A percentile compares a stretch with the other conserved stretches of the same genome.
Evolutionary conservation across 2,888 invertebrate species (phyloP).

Genomic region (Sclerodermus sp.): DNA sequence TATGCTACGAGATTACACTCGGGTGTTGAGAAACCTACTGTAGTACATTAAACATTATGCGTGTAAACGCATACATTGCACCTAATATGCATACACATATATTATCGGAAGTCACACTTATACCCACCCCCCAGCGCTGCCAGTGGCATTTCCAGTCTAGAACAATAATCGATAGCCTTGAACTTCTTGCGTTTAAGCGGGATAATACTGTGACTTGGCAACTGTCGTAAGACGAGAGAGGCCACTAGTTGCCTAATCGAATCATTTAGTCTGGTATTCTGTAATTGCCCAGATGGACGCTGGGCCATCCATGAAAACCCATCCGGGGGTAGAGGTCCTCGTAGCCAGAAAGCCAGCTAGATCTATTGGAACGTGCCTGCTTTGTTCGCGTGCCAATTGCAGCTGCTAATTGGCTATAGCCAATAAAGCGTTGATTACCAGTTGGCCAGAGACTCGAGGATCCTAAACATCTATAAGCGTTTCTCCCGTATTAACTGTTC

Average conservation of each 20-base stretch:
- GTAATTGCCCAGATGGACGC: constrained; percentile 4
- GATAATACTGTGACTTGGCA: neutral
- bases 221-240: neutral
- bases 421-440: constrained; percentile 52
- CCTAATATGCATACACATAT: too few species aligned
- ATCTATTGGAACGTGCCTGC: constrained; percentile 35
- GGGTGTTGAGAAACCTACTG: too few species aligned
- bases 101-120: too few species aligned
- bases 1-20: too few species aligned
- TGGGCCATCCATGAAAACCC: too few species aligned
- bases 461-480: constrained; percentile 2
- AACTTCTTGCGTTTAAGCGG: neutral
- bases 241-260: constrained; percentile 25
- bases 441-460: constrained; percentile 32
- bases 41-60: too few species aligned
- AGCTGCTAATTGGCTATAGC: constrained; percentile 50
- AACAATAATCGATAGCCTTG: too few species aligned
- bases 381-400: constrained; percentile 48
- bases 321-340: too few species aligned
- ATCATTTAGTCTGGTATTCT: constrained; percentile 40
- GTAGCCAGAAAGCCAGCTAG: constrained; percentile 7
- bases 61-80: too few species aligned
- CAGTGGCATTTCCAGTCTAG: too few species aligned
- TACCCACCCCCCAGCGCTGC: too few species aligned
- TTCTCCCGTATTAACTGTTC: too few species aligned